These are phyloP conservation scores for Lutjanus campechanus DNA, from an alignment of 2,797 vertebrate genomes.

Conservation along the genomic window DNA sequence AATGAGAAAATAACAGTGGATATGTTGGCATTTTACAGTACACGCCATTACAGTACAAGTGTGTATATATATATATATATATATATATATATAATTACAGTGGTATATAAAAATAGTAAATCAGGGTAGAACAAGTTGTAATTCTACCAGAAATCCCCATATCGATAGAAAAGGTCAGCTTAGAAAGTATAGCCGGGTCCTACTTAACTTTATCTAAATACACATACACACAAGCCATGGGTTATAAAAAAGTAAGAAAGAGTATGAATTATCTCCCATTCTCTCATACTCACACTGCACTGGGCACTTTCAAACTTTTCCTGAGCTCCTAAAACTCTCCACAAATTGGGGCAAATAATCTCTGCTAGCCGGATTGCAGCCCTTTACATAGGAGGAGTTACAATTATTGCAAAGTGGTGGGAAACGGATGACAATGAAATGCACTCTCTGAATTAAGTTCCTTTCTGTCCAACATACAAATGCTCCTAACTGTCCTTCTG, in stretches of 20 bases:
- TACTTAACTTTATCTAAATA: conserved; percentile 73
- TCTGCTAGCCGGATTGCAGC: conserved; percentile 82
- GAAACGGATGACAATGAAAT: conserved; percentile 75
- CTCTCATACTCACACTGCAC: conserved; percentile 75
- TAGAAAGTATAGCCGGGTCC: conserved; percentile 77
- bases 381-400: conserved; percentile 81
- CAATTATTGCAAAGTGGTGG: conserved; percentile 82
- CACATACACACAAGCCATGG: conserved; percentile 76
- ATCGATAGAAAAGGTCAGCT: conserved; percentile 80
- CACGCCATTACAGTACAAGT: conserved; percentile 73
- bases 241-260: conserved; percentile 77
- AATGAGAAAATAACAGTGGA: conserved; percentile 65
- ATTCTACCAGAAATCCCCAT: conserved; percentile 67
- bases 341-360: conserved; percentile 81
- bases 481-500: conserved; percentile 24
- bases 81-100: conserved; percentile 63
- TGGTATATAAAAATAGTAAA: conserved; percentile 81
- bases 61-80: too few relatives aligned
- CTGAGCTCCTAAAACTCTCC: conserved; percentile 84
- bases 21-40: conserved; percentile 74
- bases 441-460: conserved; percentile 67
- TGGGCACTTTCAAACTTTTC: conserved; percentile 84
- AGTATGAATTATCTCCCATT: conserved; percentile 53
- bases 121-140: conserved; percentile 64
- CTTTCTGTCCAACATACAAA: conserved; percentile 66